These are phyloP conservation scores for Psammodynastes pulverulentus DNA, from an alignment of 2,113 vertebrate genomes.

Conservation along the genomic window DNA sequence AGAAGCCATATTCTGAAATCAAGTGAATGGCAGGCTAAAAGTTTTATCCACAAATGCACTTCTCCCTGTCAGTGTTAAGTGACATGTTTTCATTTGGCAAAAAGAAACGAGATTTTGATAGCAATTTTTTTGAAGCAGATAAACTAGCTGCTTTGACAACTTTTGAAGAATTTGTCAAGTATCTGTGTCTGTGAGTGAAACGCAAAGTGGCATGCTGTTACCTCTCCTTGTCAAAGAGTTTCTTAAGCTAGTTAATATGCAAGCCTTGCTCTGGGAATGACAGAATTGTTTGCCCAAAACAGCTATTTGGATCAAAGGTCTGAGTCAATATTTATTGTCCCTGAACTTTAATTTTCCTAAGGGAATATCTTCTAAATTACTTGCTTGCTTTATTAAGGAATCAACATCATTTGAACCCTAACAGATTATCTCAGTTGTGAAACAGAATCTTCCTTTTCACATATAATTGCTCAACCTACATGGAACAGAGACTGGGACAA, in stretches of 20 bases:
- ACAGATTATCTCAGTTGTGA: neutral
- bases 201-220: neutral
- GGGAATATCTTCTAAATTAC: conserved; percentile 47
- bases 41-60: conserved; percentile 19
- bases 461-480: neutral
- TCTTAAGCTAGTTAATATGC: neutral
- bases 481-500: neutral
- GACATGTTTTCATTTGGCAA: conserved; percentile 63
- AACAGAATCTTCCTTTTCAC: neutral
- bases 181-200: conserved; percentile 35
- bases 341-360: conserved; percentile 50
- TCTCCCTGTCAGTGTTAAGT: conserved; percentile 59
- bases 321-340: conserved; percentile 57
- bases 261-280: neutral
- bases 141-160: conserved; percentile 58
- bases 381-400: conserved; percentile 14
- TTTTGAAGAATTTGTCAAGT: conserved; percentile 46
- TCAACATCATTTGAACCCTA: neutral
- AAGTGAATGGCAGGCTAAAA: conserved; percentile 49
- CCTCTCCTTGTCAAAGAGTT: neutral
- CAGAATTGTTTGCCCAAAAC: conserved; percentile 2
- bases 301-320: conserved; percentile 44
- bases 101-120: conserved; percentile 62
- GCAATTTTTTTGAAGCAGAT: conserved; percentile 60
- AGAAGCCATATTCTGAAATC: neutral